These are phyloP conservation scores for Dynastes hyllus DNA, from an alignment of 2,888 invertebrate species.

Conservation along the genomic window DNA sequence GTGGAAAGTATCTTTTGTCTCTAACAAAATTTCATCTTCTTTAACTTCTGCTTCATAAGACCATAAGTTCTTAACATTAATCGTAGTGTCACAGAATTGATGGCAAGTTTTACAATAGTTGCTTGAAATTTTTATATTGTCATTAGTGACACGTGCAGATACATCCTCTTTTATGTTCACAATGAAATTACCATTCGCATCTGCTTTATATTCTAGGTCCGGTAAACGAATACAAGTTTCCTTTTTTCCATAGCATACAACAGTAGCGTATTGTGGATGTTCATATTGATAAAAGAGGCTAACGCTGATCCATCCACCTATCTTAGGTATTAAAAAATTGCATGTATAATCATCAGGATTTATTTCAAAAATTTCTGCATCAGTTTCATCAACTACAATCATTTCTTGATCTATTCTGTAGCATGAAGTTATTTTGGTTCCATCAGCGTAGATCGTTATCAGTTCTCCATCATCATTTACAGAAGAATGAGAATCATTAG, in stretches of 20 bases:
- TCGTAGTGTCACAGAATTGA: constrained; percentile 39
- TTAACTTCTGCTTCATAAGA: constrained; percentile 20
- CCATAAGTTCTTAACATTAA: constrained; percentile 45
- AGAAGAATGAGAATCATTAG: constrained; percentile 41
- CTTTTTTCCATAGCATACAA: constrained; percentile 20
- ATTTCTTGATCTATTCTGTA: constrained; percentile 49
- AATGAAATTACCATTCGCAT: constrained; percentile 37
- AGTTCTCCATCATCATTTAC: constrained; percentile 49
- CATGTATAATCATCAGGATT: constrained; percentile 49
- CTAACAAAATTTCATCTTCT: constrained; percentile 38
- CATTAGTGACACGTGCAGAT: constrained; percentile 16
- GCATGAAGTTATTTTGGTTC: constrained; percentile 51
- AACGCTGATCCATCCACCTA: constrained; percentile 47
- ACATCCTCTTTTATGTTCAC: constrained; percentile 43
- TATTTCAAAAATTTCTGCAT: constrained; percentile 34
- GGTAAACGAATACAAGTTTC: constrained; percentile 41
- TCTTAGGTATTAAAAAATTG: constrained; percentile 49
- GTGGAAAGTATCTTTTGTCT: constrained; percentile 46
- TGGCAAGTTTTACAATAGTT: constrained; percentile 48
- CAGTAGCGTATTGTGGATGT: constrained; percentile 49
- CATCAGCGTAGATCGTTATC: constrained; percentile 46
- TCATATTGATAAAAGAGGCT: constrained; percentile 47
- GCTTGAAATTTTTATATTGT: constrained; percentile 40
- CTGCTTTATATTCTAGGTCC: constrained; percentile 32
- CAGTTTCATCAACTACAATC: constrained; percentile 27